Conservation (phyloP, 2,888 invertebrate species). For the Sinopyrophorus schimmeli region DNA sequence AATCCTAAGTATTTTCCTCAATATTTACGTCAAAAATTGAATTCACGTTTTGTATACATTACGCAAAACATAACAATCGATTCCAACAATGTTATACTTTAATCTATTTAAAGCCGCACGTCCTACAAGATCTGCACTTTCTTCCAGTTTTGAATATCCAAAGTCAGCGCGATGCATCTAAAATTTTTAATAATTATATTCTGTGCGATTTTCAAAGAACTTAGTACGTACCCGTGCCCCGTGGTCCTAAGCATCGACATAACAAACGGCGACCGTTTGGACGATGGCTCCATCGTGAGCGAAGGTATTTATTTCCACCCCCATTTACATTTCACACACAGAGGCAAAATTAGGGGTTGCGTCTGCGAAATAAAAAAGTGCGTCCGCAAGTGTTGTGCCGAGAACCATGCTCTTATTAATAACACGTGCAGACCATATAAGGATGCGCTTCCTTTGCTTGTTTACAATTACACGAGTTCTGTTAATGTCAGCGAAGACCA, state of each 20-base stretch:
- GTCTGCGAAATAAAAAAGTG: conserved; percentile 28
- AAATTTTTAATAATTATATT: conserved; percentile 2
- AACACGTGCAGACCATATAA: conserved; percentile 12
- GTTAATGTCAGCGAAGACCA: conserved; percentile 6
- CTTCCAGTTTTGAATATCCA: no score
- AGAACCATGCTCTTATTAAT: conserved; percentile 20
- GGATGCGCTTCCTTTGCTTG: background rate
- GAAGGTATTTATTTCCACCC: background rate
- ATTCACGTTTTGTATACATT: no score
- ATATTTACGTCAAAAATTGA: no score
- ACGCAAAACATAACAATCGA: no score
- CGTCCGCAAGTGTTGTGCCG: conserved; percentile 29
- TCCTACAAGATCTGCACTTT: no score
- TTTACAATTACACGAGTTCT: background rate
- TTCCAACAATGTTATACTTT: no score
- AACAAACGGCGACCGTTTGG: background rate
- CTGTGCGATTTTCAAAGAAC: conserved; percentile 3
- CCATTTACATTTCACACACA: conserved; percentile 15
- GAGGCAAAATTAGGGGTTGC: conserved; percentile 24
- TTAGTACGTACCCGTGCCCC: conserved; percentile 5
- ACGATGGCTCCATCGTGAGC: conserved; percentile 1
- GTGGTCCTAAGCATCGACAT: conserved; percentile 5
- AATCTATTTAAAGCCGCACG: no score
- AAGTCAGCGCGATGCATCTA: no score
- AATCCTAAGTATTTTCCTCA: no score